Percentiles rank a stretch among this genome's conserved stretches.
Evolutionary conservation across 2,888 invertebrate genomes (phyloP).

Genomic region (Apotomis turbidana): DNA sequence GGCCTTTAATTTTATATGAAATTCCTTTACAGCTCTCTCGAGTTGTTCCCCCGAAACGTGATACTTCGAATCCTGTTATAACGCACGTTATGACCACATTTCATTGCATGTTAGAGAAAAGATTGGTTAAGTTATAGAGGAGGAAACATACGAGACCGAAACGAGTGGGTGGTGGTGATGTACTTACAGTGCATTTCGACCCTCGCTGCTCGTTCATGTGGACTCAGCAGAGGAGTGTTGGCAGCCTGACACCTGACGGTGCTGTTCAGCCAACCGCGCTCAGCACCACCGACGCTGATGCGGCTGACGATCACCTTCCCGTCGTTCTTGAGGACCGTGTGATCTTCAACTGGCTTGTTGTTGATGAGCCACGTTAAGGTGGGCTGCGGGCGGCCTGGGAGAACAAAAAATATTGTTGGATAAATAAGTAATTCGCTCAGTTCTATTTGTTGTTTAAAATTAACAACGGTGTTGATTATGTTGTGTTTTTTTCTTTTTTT

Average conservation of each 20-base stretch:
- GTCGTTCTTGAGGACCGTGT: conserved; percentile 86
- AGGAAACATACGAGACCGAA: too few relatives aligned
- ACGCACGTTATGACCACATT: too few relatives aligned
- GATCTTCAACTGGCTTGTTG: conserved; percentile 88
- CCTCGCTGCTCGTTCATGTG: conserved; percentile 90
- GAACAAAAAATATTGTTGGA: conserved; percentile 13
- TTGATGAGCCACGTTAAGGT: conserved; percentile 91
- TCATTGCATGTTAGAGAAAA: too few relatives aligned
- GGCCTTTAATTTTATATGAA: too few relatives aligned
- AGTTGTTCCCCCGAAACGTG: too few relatives aligned
- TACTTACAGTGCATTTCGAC: conserved; percentile 93
- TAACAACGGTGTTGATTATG: too few relatives aligned
- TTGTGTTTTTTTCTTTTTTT: too few relatives aligned
- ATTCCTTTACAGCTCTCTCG: too few relatives aligned
- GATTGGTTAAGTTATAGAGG: too few relatives aligned
- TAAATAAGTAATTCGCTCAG: background rate
- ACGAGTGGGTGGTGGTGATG: background rate
- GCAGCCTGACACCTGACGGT: conserved; percentile 93
- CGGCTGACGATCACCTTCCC: conserved; percentile 89
- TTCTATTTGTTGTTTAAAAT: background rate
- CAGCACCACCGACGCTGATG: conserved; percentile 88
- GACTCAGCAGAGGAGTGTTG: conserved; percentile 91
- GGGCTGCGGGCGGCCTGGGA: conserved; percentile 90
- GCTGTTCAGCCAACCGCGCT: conserved; percentile 90
- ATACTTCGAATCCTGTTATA: too few relatives aligned